phyloP scores from a whole-genome alignment of 2,113 vertebrate genomes.

The Asarcornis scutulata region DNA sequence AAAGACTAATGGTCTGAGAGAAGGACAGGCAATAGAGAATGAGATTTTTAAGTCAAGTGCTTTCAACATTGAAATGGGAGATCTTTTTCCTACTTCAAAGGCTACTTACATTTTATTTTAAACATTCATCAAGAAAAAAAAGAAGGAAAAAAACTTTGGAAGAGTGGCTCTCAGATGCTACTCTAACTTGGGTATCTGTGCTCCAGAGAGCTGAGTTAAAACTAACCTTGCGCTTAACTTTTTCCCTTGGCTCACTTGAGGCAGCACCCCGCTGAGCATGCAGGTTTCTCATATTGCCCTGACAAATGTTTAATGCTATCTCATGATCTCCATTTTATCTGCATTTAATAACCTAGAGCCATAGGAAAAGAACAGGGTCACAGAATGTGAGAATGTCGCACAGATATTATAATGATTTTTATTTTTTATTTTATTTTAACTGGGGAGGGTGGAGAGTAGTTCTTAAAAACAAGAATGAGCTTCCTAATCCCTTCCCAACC shows the following conservation, averaged over 20 bases:
- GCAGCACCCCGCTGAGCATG: neutral
- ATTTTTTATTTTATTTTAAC: no score
- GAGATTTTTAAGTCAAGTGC: neutral
- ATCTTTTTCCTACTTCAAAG: neutral
- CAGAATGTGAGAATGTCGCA: neutral
- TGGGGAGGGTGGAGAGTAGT: neutral
- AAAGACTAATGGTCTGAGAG: neutral
- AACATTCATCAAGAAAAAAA: neutral
- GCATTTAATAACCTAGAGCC: neutral
- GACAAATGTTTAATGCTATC: neutral
- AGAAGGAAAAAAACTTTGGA: neutral
- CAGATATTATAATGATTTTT: neutral
- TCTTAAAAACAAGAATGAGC: neutral
- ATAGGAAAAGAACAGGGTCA: neutral
- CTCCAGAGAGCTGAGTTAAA: neutral
- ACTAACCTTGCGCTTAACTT: rapidly evolving
- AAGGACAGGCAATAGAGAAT: neutral
- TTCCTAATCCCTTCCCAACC: neutral
- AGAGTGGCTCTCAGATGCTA: neutral
- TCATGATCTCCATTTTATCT: neutral
- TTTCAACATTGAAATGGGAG: neutral
- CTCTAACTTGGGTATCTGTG: neutral
- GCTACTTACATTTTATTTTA: neutral
- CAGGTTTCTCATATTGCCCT: neutral
- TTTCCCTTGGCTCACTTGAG: neutral